A percentile compares a stretch with the other conserved stretches of the same genome.
Conservation (phyloP, 92 coral and sea anemone species). For the Epizoanthus scotinus region DNA sequence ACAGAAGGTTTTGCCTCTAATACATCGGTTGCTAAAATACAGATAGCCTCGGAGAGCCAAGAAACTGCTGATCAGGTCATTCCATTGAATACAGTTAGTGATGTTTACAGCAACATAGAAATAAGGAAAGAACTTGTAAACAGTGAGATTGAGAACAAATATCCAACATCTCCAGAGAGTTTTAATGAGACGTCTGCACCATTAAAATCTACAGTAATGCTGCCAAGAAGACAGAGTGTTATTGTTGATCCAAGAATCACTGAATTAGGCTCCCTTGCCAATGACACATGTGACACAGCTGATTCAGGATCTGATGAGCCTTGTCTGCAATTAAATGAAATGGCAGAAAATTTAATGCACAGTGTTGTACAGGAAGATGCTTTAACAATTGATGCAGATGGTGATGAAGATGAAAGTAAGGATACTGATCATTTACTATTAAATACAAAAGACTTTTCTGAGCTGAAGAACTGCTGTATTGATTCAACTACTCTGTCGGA, state of each 20-base stretch:
- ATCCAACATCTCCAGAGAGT: neutral
- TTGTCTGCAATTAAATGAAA: too few relatives aligned
- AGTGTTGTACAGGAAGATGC: neutral
- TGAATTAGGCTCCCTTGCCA: neutral
- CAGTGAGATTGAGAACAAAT: neutral
- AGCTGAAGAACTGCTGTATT: neutral
- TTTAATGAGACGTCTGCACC: neutral
- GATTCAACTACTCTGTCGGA: neutral
- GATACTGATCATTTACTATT: too few relatives aligned
- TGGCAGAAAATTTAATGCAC: neutral
- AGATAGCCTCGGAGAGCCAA: neutral
- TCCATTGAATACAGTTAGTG: neutral
- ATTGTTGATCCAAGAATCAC: slow-evolving; percentile 22
- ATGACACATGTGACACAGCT: neutral
- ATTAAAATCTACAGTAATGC: slow-evolving; percentile 36
- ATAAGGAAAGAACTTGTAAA: neutral
- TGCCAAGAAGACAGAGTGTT: slow-evolving; percentile 29
- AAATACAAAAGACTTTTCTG: neutral
- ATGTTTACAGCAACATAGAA: neutral
- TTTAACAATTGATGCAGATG: neutral
- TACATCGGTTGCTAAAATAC: neutral
- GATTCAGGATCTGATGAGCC: neutral
- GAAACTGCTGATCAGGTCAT: neutral
- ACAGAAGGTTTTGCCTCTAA: neutral
- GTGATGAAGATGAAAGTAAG: neutral